These are phyloP conservation scores for Sepioteuthis lessoniana DNA, from an alignment of 2,888 invertebrate species.

Conservation along the genomic window DNA sequence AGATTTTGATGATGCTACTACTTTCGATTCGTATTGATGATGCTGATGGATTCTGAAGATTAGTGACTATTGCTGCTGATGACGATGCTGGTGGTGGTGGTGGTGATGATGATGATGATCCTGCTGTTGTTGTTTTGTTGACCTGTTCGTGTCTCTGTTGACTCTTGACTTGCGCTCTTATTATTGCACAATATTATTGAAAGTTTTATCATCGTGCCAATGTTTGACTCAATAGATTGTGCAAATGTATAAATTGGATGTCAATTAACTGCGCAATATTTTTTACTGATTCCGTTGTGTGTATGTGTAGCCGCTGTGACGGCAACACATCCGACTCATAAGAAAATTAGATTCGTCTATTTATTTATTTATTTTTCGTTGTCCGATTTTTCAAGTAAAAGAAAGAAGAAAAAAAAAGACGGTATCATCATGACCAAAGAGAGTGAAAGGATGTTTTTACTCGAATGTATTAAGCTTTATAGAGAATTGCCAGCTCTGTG, in stretches of 20 bases:
- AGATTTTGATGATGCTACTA: too few species aligned
- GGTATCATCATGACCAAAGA: too few species aligned
- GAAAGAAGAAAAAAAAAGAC: too few species aligned
- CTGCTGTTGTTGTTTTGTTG: not conserved
- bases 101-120: not conserved
- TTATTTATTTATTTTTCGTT: too few species aligned
- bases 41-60: too few species aligned
- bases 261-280: not conserved
- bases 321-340: too few species aligned
- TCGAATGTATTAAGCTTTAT: conserved; percentile 62
- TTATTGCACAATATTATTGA: conserved; percentile 1
- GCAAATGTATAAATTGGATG: not conserved
- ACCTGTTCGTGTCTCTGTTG: not conserved
- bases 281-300: not conserved
- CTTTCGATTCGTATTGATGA: too few species aligned
- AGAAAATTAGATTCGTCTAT: too few species aligned
- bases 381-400: too few species aligned
- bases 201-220: not conserved
- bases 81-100: too few species aligned
- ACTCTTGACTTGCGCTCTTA: not conserved
- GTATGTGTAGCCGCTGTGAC: not conserved
- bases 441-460: conserved; percentile 49
- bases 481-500: conserved; percentile 59
- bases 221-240: not conserved
- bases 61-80: too few species aligned